Evolutionary conservation across 2,797 vertebrate species (phyloP), one percentile per base, ranked within the genome.

Genomic region (Dipus sagitta): DNA sequence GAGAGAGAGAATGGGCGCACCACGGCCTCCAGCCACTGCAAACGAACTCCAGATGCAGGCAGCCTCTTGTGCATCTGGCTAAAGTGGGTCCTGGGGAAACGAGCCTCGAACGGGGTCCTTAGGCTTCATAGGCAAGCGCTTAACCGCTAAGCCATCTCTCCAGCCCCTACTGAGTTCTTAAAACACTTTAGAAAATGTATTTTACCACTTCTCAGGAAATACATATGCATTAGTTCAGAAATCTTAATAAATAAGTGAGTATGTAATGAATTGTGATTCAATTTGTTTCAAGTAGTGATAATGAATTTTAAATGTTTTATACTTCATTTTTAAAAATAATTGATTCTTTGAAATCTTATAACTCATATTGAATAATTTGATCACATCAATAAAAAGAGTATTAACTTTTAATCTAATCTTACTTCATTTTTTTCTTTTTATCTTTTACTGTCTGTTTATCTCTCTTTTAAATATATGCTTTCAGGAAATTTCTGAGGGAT

Each of bases 271-370:
- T 42, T 92, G 24, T 54, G 54, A 68, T 87, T 83, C 34, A 47
- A 74, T 88, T 85, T 91, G 54, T 93, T 90, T 83, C n/a, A 65
- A 64, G 60, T 54, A 72, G 62, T 72, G 77, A 76, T 72, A 79
- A 75, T 52, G 42, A 72, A 14, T 84, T 90, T 95, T 93, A 70
- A 67, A 32, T 58, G 14, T 52, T 81, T 62, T 90, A 32, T 30
- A n/a, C 20, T 71, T 82, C 74, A 21, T 86, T 74, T 47, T 80
- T 62, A 9, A 47, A 47, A 42, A 78, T 88, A 88, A 83, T 38
- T 52, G 1, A 62, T 86, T 91, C 88, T 91, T 71, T 84, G 60
- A 94, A 90, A 76, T 77, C 23, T 92, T n/a, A 24, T 81, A 47
- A 75, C 47, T 47, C 42, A 67, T 42, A 58, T 81, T 54, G 79